phyloP scores from a whole-genome alignment of 2,888 invertebrate genomes.

The Sceliomorpha sp. region DNA sequence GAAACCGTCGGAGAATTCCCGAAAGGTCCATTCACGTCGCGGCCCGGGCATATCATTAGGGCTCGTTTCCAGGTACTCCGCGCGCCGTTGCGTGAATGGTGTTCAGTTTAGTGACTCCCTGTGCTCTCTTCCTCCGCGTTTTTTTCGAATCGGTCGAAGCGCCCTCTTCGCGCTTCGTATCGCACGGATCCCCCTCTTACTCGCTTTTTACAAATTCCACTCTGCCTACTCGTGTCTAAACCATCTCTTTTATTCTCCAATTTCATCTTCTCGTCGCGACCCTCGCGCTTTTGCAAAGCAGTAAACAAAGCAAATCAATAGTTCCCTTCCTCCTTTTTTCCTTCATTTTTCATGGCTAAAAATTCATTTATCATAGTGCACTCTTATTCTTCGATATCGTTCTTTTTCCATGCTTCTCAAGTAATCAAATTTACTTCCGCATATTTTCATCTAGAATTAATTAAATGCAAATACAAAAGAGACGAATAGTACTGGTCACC shows the following conservation, averaged over 20 bases:
- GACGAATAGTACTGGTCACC: too few relatives aligned
- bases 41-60: constrained; percentile 79
- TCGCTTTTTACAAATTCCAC: constrained; percentile 43
- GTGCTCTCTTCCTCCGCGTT: constrained; percentile 30
- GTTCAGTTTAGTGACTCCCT: constrained; percentile 64
- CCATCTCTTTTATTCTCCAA: constrained; percentile 44
- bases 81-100: constrained; percentile 72
- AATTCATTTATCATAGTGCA: constrained; percentile 9
- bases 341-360: too few relatives aligned
- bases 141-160: constrained; percentile 12
- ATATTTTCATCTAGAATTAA: too few relatives aligned
- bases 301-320: constrained; percentile 56
- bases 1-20: constrained; percentile 80
- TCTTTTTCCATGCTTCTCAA: too few relatives aligned
- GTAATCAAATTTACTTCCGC: too few relatives aligned
- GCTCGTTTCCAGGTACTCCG: constrained; percentile 74
- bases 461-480: too few relatives aligned
- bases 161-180: neutral
- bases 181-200: constrained; percentile 32
- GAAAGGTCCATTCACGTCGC: constrained; percentile 77
- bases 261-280: constrained; percentile 43
- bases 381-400: neutral
- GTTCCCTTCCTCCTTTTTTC: neutral
- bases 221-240: constrained; percentile 15
- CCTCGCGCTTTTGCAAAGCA: neutral